Conservation (phyloP, 2,888 invertebrate species). For the Saturnia japonica region DNA sequence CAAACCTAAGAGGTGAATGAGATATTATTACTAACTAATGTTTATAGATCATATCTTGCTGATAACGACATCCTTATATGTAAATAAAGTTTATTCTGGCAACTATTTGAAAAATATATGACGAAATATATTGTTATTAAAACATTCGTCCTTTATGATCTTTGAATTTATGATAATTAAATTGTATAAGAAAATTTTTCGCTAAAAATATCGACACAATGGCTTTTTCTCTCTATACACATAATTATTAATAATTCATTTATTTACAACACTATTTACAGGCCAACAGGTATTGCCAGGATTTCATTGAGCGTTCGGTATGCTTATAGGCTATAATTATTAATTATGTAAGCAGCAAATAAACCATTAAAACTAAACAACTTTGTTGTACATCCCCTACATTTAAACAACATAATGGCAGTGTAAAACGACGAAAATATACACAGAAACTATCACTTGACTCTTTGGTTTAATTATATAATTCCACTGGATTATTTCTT, state of each 20-base stretch:
- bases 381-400: conserved; percentile 24
- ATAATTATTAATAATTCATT: conserved; percentile 39
- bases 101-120: conserved; percentile 10
- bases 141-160: conserved; percentile 30
- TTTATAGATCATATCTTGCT: background rate
- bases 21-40: background rate
- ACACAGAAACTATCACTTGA: conserved; percentile 1
- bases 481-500: background rate
- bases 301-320: conserved; percentile 31
- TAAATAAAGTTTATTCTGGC: conserved; percentile 4
- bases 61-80: background rate
- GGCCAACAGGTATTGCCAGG: conserved; percentile 25
- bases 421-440: conserved; percentile 15
- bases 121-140: background rate
- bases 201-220: conserved; percentile 66
- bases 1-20: background rate
- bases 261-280: conserved; percentile 72
- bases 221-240: conserved; percentile 72
- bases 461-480: background rate
- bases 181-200: conserved; percentile 70
- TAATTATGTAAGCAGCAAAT: background rate
- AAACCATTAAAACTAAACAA: background rate
- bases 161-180: conserved; percentile 30
- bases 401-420: conserved; percentile 20
- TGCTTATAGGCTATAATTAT: conserved; percentile 40